Percentiles rank a stretch among this genome's conserved stretches.
Conservation (phyloP, 2,888 invertebrate species). For the Meteorus cinctellus region DNA sequence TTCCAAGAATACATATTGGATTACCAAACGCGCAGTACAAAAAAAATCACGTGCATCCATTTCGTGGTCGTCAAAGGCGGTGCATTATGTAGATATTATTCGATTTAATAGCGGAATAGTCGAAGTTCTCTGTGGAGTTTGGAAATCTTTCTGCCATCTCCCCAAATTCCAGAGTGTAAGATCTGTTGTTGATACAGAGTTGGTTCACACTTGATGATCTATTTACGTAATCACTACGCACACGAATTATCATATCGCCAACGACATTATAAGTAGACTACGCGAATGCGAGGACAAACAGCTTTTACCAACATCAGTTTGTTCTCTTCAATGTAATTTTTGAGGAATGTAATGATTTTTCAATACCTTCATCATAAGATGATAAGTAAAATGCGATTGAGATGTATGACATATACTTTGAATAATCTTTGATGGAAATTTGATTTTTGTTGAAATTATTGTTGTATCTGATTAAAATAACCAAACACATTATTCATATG, state of each 20-base stretch:
- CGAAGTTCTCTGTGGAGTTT: neutral
- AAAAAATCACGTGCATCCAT: neutral
- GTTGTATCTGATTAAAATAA: neutral
- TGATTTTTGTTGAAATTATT: neutral
- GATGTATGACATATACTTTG: neutral
- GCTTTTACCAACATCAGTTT: too few relatives aligned
- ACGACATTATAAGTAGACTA: neutral
- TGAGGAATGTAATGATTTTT: neutral
- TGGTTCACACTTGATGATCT: neutral
- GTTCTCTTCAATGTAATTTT: too few relatives aligned
- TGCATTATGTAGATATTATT: too few relatives aligned
- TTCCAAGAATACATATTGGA: slow-evolving; percentile 42
- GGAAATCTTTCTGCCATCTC: neutral
- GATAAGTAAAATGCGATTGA: neutral
- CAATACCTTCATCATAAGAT: neutral
- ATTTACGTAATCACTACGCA: neutral
- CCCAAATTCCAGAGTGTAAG: neutral
- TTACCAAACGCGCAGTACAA: slow-evolving; percentile 5
- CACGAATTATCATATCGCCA: neutral
- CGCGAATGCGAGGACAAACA: neutral
- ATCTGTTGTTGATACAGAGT: neutral
- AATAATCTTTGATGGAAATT: neutral
- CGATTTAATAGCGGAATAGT: neutral
- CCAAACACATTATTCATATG: neutral
- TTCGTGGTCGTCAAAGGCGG: neutral